Conservation (phyloP, 2,113 vertebrate species). For the Haplotaxodon microlepis region DNA sequence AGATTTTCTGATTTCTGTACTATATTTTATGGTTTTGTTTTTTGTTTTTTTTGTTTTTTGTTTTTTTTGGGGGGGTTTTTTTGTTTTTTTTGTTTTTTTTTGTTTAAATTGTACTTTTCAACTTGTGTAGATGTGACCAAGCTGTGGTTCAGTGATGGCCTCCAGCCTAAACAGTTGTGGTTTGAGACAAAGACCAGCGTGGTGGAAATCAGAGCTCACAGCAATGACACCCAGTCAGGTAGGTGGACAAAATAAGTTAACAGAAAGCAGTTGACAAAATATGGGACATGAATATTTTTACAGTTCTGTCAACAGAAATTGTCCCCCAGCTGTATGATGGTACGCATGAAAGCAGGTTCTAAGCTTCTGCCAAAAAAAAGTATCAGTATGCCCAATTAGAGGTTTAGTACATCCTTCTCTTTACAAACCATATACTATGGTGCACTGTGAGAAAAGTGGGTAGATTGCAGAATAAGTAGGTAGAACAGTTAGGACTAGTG, state of each 20-base stretch:
- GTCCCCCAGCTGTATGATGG: neutral
- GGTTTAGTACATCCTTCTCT: neutral
- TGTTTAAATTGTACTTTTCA: neutral
- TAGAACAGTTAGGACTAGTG: neutral
- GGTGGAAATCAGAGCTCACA: conserved; percentile 76
- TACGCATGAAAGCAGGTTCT: neutral
- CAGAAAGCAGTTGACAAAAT: neutral
- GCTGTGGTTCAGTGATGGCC: conserved; percentile 79
- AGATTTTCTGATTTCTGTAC: neutral
- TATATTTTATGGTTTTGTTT: neutral
- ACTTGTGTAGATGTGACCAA: conserved; percentile 64
- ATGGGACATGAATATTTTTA: neutral
- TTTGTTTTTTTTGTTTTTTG: too few species aligned
- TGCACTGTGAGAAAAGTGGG: neutral
- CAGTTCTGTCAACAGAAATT: neutral
- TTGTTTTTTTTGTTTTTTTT: neutral
- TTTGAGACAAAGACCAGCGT: conserved; percentile 76
- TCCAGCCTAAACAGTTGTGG: conserved; percentile 74
- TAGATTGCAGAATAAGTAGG: neutral
- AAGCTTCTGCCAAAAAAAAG: neutral
- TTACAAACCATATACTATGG: neutral
- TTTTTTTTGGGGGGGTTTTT: rapidly evolving
- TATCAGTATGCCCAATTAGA: neutral
- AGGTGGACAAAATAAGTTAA: neutral
- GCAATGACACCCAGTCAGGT: conserved; percentile 80